Evolutionary conservation across 2,888 invertebrate species (phyloP).

Genomic region (Chloroclysta siterata): DNA sequence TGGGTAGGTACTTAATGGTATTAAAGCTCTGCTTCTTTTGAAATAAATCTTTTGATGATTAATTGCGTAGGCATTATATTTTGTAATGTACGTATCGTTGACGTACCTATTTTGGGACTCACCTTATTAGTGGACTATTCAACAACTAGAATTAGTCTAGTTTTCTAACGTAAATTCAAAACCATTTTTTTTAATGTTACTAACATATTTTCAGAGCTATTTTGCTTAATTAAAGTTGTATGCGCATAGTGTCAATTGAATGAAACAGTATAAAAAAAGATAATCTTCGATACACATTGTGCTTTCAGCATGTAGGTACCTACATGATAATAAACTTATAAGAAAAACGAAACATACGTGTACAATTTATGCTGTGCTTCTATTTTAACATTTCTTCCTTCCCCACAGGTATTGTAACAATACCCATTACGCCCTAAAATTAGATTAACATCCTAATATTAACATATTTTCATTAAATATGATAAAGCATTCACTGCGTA

Average conservation of each 20-base stretch:
- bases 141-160: neutral
- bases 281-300: too few species aligned
- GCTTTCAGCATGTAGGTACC: too few species aligned
- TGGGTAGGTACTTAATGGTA: conserved; percentile 30
- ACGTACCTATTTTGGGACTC: neutral
- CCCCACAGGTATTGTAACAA: neutral
- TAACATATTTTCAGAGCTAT: too few species aligned
- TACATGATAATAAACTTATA: too few species aligned
- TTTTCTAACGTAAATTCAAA: neutral
- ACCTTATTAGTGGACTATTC: neutral
- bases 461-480: conserved; percentile 31
- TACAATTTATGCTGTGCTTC: too few species aligned
- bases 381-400: neutral
- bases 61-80: conserved; percentile 27
- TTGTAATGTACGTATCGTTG: neutral
- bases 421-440: conserved; percentile 20
- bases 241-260: too few species aligned
- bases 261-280: too few species aligned
- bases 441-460: conserved; percentile 18
- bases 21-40: conserved; percentile 34
- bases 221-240: too few species aligned
- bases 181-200: too few species aligned
- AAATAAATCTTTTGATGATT: conserved; percentile 34
- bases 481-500: conserved; percentile 38
- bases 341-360: too few species aligned